Percentiles rank a stretch among this genome's conserved stretches.
phyloP scores from a whole-genome alignment of 2,797 vertebrate species.

The Kryptolebias ocellatus region DNA sequence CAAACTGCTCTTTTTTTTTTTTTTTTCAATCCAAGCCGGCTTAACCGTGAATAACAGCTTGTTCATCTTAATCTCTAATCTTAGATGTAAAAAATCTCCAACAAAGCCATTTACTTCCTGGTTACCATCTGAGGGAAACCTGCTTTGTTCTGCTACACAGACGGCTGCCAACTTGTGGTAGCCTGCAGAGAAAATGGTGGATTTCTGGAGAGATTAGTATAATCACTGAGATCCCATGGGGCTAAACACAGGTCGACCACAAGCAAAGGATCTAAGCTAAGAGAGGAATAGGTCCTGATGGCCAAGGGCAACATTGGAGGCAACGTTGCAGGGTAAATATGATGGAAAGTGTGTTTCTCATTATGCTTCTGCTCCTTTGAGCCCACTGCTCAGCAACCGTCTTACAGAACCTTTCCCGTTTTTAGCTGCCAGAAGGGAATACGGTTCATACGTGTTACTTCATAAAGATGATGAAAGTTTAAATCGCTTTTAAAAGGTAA shows the following conservation, averaged over 20 bases:
- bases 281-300: constrained; percentile 46
- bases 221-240: constrained; percentile 66
- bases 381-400: constrained; percentile 18
- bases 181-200: constrained; percentile 53
- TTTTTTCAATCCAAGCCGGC: constrained; percentile 7
- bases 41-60: constrained; percentile 4
- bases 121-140: constrained; percentile 50
- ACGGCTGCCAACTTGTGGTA: constrained; percentile 58
- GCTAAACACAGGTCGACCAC: constrained; percentile 63
- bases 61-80: constrained; percentile 37
- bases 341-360: constrained; percentile 49
- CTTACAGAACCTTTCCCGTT: neutral
- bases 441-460: neutral
- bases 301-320: constrained; percentile 60
- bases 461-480: neutral
- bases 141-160: constrained; percentile 54
- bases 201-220: constrained; percentile 71
- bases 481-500: neutral
- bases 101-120: constrained; percentile 46
- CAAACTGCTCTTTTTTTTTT: neutral
- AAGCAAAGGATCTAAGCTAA: constrained; percentile 40
- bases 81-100: constrained; percentile 19
- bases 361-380: constrained; percentile 29
- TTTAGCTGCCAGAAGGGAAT: constrained; percentile 3
- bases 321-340: constrained; percentile 55